A percentile compares a stretch with the other conserved stretches of the same genome.
Conservation (phyloP, 1,140 invertebrate species). For the Berghia stephanieae region DNA sequence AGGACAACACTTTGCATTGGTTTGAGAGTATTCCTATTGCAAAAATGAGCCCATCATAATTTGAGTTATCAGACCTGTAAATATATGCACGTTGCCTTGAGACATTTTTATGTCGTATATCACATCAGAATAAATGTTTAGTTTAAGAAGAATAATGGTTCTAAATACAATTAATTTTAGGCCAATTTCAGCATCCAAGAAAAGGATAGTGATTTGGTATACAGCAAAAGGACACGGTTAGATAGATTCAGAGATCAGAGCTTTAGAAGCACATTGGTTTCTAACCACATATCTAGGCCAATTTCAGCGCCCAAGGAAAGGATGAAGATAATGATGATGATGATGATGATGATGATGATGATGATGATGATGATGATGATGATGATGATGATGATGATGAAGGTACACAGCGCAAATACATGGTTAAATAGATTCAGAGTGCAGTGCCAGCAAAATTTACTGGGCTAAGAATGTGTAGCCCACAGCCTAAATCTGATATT, state of each 20-base stretch:
- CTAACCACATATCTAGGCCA: background rate
- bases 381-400: conserved; percentile 2
- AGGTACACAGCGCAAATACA: background rate
- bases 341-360: background rate
- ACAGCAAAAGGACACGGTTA: background rate
- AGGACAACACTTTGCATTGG: no score
- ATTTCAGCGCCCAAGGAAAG: no score
- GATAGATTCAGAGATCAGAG: conserved; percentile 13
- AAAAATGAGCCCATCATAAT: no score
- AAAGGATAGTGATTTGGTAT: background rate
- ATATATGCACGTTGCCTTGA: no score
- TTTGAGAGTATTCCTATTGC: no score
- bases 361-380: background rate
- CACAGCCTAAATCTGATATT: background rate
- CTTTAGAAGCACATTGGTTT: background rate
- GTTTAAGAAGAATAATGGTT: no score
- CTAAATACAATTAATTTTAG: background rate
- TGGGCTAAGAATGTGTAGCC: background rate
- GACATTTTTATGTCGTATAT: no score
- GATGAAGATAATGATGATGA: background rate
- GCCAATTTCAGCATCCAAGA: background rate
- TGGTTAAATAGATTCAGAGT: background rate
- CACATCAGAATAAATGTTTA: no score
- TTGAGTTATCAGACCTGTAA: no score
- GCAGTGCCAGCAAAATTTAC: background rate